A percentile compares a stretch with the other conserved stretches of the same genome.
These are phyloP conservation scores for Nasua narica DNA, from an alignment of 2,797 vertebrate species.

Conservation along the genomic window DNA sequence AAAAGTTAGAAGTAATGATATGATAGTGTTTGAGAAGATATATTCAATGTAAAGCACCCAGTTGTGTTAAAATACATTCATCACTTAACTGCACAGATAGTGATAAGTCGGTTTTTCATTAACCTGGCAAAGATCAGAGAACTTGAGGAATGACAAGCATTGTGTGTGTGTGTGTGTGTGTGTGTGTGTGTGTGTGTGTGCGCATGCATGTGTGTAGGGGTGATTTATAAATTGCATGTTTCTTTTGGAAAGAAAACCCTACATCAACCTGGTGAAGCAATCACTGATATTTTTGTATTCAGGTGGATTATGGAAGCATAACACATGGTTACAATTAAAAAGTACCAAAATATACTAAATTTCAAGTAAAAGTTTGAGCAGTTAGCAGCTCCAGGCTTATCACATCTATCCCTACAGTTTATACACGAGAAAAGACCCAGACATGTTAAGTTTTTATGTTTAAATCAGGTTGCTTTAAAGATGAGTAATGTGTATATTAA, in stretches of 20 bases:
- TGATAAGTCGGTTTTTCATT: conserved; percentile 16
- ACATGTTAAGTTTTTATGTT: neutral
- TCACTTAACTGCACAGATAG: neutral
- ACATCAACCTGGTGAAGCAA: neutral
- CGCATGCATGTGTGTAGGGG: neutral
- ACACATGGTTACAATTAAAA: neutral
- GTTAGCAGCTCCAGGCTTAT: neutral
- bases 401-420: neutral
- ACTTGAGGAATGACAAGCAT: neutral
- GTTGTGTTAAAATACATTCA: neutral
- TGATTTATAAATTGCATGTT: neutral
- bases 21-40: neutral
- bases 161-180: neutral
- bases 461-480: neutral
- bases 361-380: neutral
- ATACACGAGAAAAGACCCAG: neutral
- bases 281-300: neutral
- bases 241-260: neutral
- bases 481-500: neutral
- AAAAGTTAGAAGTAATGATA: conserved; percentile 36
- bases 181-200: neutral
- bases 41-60: neutral
- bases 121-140: neutral
- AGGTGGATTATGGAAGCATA: neutral
- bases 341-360: neutral